These are phyloP conservation scores for Conistra vaccinii DNA, from an alignment of 2,888 invertebrate genomes.

Conservation along the genomic window DNA sequence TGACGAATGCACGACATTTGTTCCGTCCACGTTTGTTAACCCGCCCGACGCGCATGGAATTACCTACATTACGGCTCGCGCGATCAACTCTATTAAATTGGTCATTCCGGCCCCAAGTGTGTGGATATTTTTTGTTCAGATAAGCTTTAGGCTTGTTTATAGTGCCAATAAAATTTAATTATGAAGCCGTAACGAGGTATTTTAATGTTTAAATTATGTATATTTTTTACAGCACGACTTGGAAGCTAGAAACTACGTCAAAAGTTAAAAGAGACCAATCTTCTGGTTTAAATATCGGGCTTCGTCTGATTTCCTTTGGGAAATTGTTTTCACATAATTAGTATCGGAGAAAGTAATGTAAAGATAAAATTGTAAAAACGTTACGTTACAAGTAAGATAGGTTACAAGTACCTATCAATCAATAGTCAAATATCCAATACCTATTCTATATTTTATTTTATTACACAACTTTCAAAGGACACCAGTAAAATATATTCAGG, in stretches of 20 bases:
- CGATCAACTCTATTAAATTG: conserved; percentile 74
- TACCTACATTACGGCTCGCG: conserved; percentile 62
- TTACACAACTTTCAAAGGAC: background rate
- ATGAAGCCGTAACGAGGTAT: conserved; percentile 60
- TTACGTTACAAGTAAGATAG: background rate
- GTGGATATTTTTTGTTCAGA: conserved; percentile 67
- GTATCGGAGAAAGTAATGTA: background rate
- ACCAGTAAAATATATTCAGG: background rate
- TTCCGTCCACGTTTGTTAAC: conserved; percentile 77
- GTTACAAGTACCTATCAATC: too few relatives aligned
- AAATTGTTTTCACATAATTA: conserved; percentile 10
- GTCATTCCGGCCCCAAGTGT: conserved; percentile 67
- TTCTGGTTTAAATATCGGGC: background rate
- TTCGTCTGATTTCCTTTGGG: conserved; percentile 36
- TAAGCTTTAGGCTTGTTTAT: conserved; percentile 64
- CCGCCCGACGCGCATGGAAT: conserved; percentile 61
- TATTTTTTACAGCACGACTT: conserved; percentile 39
- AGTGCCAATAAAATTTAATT: conserved; percentile 63
- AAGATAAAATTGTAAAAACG: background rate
- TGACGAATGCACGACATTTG: conserved; percentile 82
- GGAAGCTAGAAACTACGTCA: conserved; percentile 17
- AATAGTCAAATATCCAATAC: background rate
- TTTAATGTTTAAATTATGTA: conserved; percentile 60
- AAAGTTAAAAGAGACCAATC: background rate
- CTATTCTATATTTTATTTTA: background rate